These are phyloP conservation scores for Rapana venosa DNA, from an alignment of 2,888 invertebrate species.

Conservation along the genomic window DNA sequence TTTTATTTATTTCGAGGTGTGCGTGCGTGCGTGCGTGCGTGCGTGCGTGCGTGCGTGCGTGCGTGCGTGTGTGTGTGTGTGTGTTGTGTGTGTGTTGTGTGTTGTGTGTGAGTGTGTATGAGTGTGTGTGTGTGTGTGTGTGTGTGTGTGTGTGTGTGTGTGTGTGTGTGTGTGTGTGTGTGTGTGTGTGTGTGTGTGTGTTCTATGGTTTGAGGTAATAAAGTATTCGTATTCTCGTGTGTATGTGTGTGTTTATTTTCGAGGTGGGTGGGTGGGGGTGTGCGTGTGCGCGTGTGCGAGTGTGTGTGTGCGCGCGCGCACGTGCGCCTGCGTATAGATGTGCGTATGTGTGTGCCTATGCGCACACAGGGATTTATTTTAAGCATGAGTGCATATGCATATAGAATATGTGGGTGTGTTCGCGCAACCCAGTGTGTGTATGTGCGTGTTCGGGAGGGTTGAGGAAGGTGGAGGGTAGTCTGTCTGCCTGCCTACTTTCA, in stretches of 20 bases:
- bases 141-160: neutral
- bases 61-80: slow-evolving; percentile 4
- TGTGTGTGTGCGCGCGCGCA: neutral
- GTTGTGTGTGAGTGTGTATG: too few species aligned
- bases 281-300: neutral
- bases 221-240: neutral
- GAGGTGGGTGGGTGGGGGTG: neutral
- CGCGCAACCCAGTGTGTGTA: neutral
- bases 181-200: slow-evolving; percentile 5
- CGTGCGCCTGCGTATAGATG: neutral
- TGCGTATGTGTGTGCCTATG: neutral
- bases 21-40: neutral
- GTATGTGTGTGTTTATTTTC: neutral
- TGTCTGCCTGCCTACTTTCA: too few species aligned
- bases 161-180: neutral
- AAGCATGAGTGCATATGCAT: neutral
- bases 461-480: too few species aligned
- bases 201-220: too few species aligned
- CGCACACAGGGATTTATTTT: neutral
- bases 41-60: neutral
- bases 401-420: neutral
- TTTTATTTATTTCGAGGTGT: too few species aligned
- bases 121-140: neutral
- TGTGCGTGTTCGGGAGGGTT: neutral
- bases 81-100: neutral